Conservation (phyloP, 2,797 vertebrate genomes). For the Menidia menidia region DNA sequence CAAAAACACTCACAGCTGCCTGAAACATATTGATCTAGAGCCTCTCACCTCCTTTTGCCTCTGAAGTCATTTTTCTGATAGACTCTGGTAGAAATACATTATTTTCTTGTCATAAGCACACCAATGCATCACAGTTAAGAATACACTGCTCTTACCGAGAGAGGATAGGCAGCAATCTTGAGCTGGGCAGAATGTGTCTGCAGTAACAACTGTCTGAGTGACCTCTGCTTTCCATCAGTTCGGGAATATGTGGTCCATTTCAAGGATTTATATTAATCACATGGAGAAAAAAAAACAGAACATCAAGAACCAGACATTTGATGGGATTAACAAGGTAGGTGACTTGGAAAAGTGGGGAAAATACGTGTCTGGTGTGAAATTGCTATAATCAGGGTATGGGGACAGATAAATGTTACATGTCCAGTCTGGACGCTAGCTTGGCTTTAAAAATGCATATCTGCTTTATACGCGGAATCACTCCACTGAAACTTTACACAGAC, state of each 20-base stretch:
- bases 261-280: conserved; percentile 57
- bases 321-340: conserved; percentile 36
- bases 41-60: conserved; percentile 68
- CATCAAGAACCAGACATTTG: conserved; percentile 31
- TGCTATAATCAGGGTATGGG: conserved; percentile 59
- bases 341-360: conserved; percentile 14
- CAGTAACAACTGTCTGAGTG: conserved; percentile 65
- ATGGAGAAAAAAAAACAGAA: conserved; percentile 50
- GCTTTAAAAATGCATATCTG: conserved; percentile 71
- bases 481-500: conserved; percentile 80
- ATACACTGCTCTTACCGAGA: conserved; percentile 64
- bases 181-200: conserved; percentile 50
- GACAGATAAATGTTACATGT: conserved; percentile 72
- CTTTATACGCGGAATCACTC: conserved; percentile 74
- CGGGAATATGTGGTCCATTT: conserved; percentile 30
- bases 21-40: conserved; percentile 80
- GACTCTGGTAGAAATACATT: conserved; percentile 79
- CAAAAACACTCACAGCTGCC: conserved; percentile 78
- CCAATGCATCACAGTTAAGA: conserved; percentile 80
- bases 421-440: conserved; percentile 48
- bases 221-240: conserved; percentile 54
- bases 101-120: conserved; percentile 79
- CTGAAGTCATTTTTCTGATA: conserved; percentile 80
- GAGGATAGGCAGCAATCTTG: conserved; percentile 58
- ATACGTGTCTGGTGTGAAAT: conserved; percentile 55